Percentiles rank a stretch among this genome's conserved stretches.
These are phyloP conservation scores for Falcaria lacertinaria DNA, from an alignment of 2,888 invertebrate species.

Conservation along the genomic window DNA sequence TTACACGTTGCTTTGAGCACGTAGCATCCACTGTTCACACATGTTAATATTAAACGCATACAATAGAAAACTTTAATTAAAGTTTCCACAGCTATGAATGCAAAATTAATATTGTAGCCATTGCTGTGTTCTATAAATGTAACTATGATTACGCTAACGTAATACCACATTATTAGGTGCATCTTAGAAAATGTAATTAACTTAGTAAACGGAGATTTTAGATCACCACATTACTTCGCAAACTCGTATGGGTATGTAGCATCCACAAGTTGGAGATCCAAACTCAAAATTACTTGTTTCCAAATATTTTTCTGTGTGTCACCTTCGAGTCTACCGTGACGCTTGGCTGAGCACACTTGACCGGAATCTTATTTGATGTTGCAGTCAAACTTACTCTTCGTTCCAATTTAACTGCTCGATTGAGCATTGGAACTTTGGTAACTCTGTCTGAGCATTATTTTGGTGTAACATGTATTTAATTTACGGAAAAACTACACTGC, in stretches of 20 bases:
- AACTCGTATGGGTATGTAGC: no score
- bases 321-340: conserved; percentile 1
- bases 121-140: no score
- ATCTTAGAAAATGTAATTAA: no score
- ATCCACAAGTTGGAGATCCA: no score
- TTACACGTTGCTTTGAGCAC: neutral
- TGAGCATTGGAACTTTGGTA: conserved; percentile 3
- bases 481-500: neutral
- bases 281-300: neutral
- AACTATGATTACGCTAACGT: no score
- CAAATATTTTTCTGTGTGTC: neutral
- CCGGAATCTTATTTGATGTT: conserved; percentile 2
- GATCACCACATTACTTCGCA: no score
- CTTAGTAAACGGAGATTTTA: no score
- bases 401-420: conserved; percentile 1
- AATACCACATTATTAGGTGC: no score
- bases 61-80: no score
- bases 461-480: neutral
- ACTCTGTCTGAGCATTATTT: neutral
- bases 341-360: conserved; percentile 1
- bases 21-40: neutral
- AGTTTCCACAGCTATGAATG: no score
- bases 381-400: conserved; percentile 1
- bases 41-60: neutral
- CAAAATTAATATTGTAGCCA: no score